A percentile compares a stretch with the other conserved stretches of the same genome.
These are phyloP conservation scores for Chouioia cunea DNA, from an alignment of 2,888 invertebrate species.

Conservation along the genomic window DNA sequence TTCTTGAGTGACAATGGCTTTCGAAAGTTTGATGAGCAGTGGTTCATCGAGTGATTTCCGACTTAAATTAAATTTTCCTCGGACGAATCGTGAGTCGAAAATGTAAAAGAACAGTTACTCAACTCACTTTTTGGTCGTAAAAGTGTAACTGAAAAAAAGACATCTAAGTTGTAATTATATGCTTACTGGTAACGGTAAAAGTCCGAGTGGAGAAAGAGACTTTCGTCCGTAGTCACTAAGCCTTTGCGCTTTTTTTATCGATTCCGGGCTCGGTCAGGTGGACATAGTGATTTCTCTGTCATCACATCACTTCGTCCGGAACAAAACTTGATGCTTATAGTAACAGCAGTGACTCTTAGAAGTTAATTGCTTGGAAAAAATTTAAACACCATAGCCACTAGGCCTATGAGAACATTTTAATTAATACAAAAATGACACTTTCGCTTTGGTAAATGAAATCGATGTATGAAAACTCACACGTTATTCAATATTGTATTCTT, in stretches of 20 bases:
- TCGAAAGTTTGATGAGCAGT: no score
- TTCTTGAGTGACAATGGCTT: no score
- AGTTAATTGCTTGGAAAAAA: constrained; percentile 45
- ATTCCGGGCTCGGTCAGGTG: constrained; percentile 49
- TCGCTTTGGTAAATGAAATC: constrained; percentile 30
- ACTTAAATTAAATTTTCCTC: not conserved
- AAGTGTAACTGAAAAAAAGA: constrained; percentile 39
- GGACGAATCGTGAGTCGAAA: constrained; percentile 31
- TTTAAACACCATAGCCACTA: constrained; percentile 12
- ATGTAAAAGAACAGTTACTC: constrained; percentile 41
- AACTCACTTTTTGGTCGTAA: constrained; percentile 42
- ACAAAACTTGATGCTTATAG: constrained; percentile 50
- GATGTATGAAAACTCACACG: not conserved
- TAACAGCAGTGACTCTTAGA: constrained; percentile 38
- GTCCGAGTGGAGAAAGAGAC: constrained; percentile 31
- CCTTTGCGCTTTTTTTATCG: constrained; percentile 48
- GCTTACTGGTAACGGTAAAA: constrained; percentile 46
- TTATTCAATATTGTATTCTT: no score
- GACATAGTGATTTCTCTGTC: constrained; percentile 54
- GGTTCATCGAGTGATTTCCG: constrained; percentile 23
- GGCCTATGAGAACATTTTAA: constrained; percentile 33
- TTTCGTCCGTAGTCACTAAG: constrained; percentile 28
- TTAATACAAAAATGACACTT: constrained; percentile 23
- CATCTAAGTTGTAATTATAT: constrained; percentile 46
- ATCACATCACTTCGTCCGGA: constrained; percentile 53